phyloP scores from a whole-genome alignment of 2,113 vertebrate genomes.

The Myanophis thanlyinensis region DNA sequence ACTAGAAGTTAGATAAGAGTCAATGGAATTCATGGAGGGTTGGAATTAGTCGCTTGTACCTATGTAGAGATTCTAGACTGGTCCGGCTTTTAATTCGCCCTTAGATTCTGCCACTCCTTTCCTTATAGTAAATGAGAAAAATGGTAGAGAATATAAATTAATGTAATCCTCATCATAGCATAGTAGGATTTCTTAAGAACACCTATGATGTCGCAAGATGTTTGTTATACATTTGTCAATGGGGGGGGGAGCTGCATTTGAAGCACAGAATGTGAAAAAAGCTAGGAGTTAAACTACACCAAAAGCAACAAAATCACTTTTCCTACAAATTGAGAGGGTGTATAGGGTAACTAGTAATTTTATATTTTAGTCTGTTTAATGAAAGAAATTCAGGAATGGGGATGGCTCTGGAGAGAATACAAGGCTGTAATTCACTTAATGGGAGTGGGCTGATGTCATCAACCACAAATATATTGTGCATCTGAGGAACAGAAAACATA shows the following conservation, averaged over 20 bases:
- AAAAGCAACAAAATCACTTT: background rate
- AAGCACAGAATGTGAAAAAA: background rate
- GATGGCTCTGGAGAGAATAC: background rate
- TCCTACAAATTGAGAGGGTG: background rate
- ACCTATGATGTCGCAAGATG: background rate
- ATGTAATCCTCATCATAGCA: background rate
- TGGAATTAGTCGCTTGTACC: background rate
- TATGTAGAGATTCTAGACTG: background rate
- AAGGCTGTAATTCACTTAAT: conserved; percentile 35
- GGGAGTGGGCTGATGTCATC: conserved; percentile 19
- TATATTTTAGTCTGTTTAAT: conserved; percentile 2
- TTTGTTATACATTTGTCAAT: background rate
- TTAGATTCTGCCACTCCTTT: background rate
- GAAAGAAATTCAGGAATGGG: conserved; percentile 9
- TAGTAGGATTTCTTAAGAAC: background rate
- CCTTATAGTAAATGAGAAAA: background rate
- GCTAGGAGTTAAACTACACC: background rate
- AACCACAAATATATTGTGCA: conserved; percentile 8
- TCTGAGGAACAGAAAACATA: background rate
- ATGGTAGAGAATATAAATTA: background rate
- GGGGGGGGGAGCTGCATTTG: no score
- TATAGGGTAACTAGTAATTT: background rate
- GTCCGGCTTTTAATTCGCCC: background rate
- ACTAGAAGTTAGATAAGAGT: background rate
- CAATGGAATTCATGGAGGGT: background rate